Evolutionary conservation across 1,140 invertebrate genomes (phyloP).

Genomic region (Leucophenga varia): DNA sequence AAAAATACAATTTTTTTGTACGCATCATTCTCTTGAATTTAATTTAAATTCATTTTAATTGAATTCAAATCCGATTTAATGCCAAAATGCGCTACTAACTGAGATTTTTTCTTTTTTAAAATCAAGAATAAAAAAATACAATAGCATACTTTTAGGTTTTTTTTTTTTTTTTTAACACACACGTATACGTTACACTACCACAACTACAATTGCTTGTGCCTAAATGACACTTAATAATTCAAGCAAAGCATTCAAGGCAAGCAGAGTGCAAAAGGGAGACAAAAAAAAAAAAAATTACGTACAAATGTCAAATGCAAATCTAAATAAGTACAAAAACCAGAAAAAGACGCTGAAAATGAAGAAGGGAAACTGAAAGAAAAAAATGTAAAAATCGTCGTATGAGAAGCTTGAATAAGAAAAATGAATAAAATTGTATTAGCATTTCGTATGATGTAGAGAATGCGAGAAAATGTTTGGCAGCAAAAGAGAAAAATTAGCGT

Average conservation of each 20-base stretch:
- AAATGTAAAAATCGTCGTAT: slow-evolving; percentile 39
- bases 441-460: neutral
- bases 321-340: slow-evolving; percentile 13
- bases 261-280: slow-evolving; percentile 1
- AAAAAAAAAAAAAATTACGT: slow-evolving; percentile 8
- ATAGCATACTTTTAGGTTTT: slow-evolving; percentile 12
- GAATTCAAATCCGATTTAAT: slow-evolving; percentile 40
- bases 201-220: too few relatives aligned
- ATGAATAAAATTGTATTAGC: slow-evolving; percentile 27
- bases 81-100: slow-evolving; percentile 17
- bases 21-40: too few relatives aligned
- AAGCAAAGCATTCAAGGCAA: slow-evolving; percentile 20
- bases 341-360: slow-evolving; percentile 19
- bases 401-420: slow-evolving; percentile 32
- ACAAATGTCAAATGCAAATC: slow-evolving; percentile 37
- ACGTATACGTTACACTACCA: too few relatives aligned
- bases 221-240: slow-evolving; percentile 45
- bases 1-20: too few relatives aligned
- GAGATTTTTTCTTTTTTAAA: slow-evolving; percentile 19
- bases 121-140: slow-evolving; percentile 13
- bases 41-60: too few relatives aligned
- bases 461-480: neutral
- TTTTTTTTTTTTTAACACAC: too few relatives aligned
- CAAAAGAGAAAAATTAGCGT: slow-evolving; percentile 36
- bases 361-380: slow-evolving; percentile 24